Base-by-base conservation (phyloP, 2,888 invertebrate genomes). In the Cephus spinipes region DNA sequence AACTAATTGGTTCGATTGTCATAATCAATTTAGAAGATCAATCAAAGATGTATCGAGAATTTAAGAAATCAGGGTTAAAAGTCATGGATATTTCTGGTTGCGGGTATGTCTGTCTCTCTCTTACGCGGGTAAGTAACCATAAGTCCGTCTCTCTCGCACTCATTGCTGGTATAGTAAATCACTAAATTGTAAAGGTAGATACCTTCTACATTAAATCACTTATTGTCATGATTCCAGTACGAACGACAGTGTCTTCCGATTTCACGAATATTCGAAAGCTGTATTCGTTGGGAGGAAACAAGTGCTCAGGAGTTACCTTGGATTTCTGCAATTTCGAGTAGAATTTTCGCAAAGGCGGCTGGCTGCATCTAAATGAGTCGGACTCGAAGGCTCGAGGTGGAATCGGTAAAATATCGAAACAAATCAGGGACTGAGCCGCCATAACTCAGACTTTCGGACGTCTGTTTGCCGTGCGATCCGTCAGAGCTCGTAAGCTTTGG, bases 381-480 rank as follows among this genome's bases (percentile, higher is more conserved):
- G 9, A 23, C 23, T 34, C 33, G 34, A 74, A 34, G 36, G 23
- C 35, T 74, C 74, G 32, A 68, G 80, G 76, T 79, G 79, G 87
- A 88, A 90, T 88, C 89, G 88, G 89, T 89, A 87, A 89, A 89
- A 89, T 87, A 90, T 90, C 89, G 90, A 89, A 89, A 89, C 89
- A 89, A 90, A 90, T 90, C 88, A 90, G 87, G 87, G 89, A 87
- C 87, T 87, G 88, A 89, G 89, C 85, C 81, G 83, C 84, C 84
- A 88, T 90, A 89, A 90, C 87, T 90, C 89, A 90, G 90, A 89
- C 90, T 90, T 90, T 88, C 82, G 55, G 55, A 83, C 84, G 85
- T 83, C 85, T 90, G 87, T 89, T 90, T 90, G 89, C 88, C 85
- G 85, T 89, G 87, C 89, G 87, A 89, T 90, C 88, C 89, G 89